phyloP scores from a whole-genome alignment of 2,797 vertebrate genomes.

The Podarcis siculus region DNA sequence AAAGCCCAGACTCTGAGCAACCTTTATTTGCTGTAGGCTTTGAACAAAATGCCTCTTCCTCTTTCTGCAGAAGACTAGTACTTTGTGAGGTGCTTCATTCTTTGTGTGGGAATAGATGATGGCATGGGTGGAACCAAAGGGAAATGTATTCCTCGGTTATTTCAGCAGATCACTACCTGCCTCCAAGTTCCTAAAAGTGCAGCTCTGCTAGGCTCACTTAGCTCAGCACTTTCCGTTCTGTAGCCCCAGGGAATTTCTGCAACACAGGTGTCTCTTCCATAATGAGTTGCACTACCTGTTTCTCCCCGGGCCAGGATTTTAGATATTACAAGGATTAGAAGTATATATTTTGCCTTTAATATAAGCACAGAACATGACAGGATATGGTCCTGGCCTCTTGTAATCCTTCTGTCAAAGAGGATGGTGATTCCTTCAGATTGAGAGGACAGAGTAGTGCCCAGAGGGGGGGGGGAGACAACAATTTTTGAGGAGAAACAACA shows the following conservation, averaged over 20 bases:
- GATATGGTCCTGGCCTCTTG: not conserved
- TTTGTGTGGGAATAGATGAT: not conserved
- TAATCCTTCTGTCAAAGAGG: not conserved
- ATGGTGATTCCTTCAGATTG: not conserved
- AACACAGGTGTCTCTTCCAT: not conserved
- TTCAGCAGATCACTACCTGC: not conserved
- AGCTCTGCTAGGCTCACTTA: not conserved
- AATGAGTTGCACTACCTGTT: not conserved
- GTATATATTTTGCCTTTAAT: not conserved
- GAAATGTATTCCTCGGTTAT: not conserved
- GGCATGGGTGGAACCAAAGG: not conserved
- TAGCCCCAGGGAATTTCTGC: not conserved
- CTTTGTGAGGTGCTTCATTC: not conserved
- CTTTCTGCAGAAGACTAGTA: not conserved
- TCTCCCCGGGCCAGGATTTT: not conserved
- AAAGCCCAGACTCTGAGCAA: not conserved
- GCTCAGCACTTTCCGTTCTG: not conserved
- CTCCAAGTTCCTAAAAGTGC: not conserved
- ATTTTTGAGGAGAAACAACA: no score
- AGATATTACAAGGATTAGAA: not conserved
- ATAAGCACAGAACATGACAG: not conserved
- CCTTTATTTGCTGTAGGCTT: not conserved
- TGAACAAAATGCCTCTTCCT: not conserved
- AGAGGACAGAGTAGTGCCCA: not conserved
- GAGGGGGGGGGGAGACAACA: no score